A percentile compares a stretch with the other conserved stretches of the same genome.
phyloP scores from a whole-genome alignment of 2,888 invertebrate genomes.

The Junonia oenone region DNA sequence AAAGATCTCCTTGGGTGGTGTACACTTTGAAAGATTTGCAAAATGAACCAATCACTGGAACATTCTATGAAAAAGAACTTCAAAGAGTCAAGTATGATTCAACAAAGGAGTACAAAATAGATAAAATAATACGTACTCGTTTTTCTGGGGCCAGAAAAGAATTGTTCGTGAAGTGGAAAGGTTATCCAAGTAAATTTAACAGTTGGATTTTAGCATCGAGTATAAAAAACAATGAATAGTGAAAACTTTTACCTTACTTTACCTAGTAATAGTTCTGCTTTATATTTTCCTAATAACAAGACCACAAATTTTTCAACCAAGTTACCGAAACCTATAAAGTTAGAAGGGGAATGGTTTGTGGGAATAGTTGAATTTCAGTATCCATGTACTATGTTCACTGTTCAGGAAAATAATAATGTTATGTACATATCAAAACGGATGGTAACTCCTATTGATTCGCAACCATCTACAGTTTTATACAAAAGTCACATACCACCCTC shows the following conservation, averaged over 20 bases:
- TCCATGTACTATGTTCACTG: conserved; percentile 21
- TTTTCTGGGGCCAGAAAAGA: conserved; percentile 32
- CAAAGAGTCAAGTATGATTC: conserved; percentile 31
- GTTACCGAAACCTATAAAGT: conserved; percentile 5
- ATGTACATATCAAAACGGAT: neutral
- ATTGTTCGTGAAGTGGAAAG: conserved; percentile 36
- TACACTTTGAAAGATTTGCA: neutral
- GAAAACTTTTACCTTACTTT: conserved; percentile 33
- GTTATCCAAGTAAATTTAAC: conserved; percentile 36
- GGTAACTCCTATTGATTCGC: neutral
- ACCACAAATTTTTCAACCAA: conserved; percentile 5
- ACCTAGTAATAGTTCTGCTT: conserved; percentile 17
- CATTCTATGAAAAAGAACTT: conserved; percentile 35
- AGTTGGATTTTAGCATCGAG: conserved; percentile 28
- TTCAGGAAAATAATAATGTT: neutral
- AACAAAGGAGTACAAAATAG: conserved; percentile 32
- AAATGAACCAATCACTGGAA: conserved; percentile 22
- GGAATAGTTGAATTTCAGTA: conserved; percentile 24
- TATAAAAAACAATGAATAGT: conserved; percentile 29
- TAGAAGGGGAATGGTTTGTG: conserved; percentile 17
- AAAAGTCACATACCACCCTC: no score
- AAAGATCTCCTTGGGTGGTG: no score
- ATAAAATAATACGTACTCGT: conserved; percentile 30
- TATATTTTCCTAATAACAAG: conserved; percentile 1
- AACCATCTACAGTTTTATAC: neutral